Conservation (phyloP, 2,113 vertebrate species). For the Orientallactaga bullata region DNA sequence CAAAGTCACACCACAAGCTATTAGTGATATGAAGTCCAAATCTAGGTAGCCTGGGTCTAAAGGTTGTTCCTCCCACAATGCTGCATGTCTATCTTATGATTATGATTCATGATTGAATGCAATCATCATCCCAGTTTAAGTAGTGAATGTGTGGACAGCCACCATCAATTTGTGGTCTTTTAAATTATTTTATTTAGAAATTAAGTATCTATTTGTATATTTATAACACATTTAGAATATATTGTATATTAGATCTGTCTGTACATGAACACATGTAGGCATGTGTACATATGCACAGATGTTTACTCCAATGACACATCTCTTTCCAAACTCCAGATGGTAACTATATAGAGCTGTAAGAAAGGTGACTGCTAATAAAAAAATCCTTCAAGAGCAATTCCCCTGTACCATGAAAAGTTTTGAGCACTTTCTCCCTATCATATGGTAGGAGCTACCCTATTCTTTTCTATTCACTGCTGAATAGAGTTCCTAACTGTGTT, state of each 20-base stretch:
- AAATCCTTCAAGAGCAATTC: no score
- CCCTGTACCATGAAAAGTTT: no score
- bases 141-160: not conserved
- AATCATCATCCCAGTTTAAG: not conserved
- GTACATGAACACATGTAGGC: not conserved
- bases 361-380: not conserved
- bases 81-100: not conserved
- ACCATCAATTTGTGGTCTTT: not conserved
- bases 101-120: not conserved
- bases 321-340: conserved; percentile 17
- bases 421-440: not conserved
- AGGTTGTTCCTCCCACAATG: not conserved
- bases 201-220: not conserved
- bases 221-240: no score
- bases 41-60: not conserved
- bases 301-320: not conserved
- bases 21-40: not conserved
- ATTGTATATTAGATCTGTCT: not conserved
- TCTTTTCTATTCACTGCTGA: not conserved
- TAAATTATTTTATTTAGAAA: not conserved
- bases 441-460: not conserved
- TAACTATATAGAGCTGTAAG: not conserved
- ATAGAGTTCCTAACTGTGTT: not conserved
- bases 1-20: not conserved
- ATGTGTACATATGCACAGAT: not conserved